Conservation (phyloP, 2,888 invertebrate species). For the Ecdyonurus torrentis region DNA sequence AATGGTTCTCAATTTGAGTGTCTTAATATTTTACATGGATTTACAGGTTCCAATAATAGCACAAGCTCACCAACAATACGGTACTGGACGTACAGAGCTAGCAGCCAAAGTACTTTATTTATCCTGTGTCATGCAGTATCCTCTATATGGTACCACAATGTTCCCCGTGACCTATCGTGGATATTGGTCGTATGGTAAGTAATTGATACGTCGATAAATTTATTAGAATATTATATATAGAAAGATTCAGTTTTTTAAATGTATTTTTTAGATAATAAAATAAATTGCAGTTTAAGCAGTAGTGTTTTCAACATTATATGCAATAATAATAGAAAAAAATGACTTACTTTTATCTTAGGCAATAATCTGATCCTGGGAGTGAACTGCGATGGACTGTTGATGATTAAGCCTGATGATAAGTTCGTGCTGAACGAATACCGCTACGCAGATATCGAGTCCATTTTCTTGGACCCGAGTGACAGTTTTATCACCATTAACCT, state of each 20-base stretch:
- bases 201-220: neutral
- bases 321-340: neutral
- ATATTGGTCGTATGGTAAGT: conserved; percentile 76
- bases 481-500: conserved; percentile 81
- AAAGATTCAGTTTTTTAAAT: neutral
- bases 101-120: conserved; percentile 87
- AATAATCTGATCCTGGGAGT: conserved; percentile 57
- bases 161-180: conserved; percentile 85
- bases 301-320: no score
- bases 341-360: conserved; percentile 19
- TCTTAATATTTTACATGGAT: neutral
- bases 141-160: conserved; percentile 72
- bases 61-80: conserved; percentile 79
- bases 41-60: conserved; percentile 58
- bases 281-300: no score
- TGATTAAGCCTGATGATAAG: conserved; percentile 84
- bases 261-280: no score
- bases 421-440: conserved; percentile 80
- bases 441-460: conserved; percentile 78
- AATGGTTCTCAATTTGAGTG: no score
- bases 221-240: neutral
- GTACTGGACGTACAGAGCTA: conserved; percentile 77
- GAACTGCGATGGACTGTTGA: conserved; percentile 76
- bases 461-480: conserved; percentile 81
- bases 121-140: conserved; percentile 93